These are phyloP conservation scores for Asarcornis scutulata DNA, from an alignment of 2,113 vertebrate genomes.

Conservation along the genomic window DNA sequence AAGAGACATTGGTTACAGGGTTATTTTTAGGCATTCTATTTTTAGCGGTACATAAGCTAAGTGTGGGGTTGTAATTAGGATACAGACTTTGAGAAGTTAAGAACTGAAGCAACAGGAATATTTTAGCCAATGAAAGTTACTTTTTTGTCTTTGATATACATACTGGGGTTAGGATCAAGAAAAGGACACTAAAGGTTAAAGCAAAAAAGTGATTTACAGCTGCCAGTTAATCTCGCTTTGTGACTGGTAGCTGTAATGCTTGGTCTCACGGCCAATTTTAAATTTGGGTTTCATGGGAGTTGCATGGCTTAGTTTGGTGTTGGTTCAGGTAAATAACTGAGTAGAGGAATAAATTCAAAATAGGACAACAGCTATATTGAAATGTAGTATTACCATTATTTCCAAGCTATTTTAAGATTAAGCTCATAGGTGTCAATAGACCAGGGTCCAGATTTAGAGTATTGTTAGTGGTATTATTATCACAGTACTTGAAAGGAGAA, in stretches of 20 bases:
- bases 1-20: background rate
- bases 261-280: background rate
- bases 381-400: background rate
- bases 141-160: background rate
- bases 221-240: background rate
- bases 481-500: background rate
- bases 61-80: background rate
- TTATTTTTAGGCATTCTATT: background rate
- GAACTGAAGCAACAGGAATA: background rate
- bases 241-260: background rate
- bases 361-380: background rate
- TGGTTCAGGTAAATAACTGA: background rate
- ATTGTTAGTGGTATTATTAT: background rate
- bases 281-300: background rate
- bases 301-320: background rate
- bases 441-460: background rate
- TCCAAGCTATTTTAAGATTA: background rate
- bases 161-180: background rate
- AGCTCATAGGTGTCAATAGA: background rate
- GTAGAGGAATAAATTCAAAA: background rate
- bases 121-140: background rate
- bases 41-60: background rate
- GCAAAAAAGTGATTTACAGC: background rate
- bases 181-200: background rate
- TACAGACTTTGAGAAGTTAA: background rate